Conservation (phyloP, 35 echinoderm and acorn worm genomes). For the Apostichopus japonicus region DNA sequence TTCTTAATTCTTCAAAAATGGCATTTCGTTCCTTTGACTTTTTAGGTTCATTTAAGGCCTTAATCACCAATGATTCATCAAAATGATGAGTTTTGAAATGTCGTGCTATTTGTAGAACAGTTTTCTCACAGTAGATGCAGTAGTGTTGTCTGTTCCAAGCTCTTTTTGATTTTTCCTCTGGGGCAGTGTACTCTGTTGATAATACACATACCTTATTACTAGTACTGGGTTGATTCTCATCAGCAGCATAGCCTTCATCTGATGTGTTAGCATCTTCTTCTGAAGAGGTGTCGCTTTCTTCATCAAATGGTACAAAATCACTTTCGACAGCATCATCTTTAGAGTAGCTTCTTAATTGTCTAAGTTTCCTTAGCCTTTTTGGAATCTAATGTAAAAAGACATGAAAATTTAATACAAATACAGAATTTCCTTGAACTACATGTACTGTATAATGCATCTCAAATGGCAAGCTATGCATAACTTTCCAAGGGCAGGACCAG, state of each 20-base stretch:
- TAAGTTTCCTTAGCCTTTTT: not conserved
- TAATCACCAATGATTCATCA: not conserved
- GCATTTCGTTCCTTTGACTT: not conserved
- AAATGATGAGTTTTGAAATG: not conserved
- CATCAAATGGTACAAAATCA: not conserved
- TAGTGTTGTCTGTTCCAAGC: constrained; percentile 10
- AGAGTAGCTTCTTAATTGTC: not conserved
- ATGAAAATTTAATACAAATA: no score
- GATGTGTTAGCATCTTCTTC: not conserved
- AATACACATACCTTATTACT: not conserved
- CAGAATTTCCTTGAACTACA: no score
- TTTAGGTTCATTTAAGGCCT: not conserved
- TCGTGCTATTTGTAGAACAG: not conserved
- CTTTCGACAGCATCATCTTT: not conserved
- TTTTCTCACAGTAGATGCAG: not conserved
- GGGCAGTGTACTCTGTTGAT: not conserved
- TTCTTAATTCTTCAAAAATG: constrained; percentile 15
- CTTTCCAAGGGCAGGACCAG: no score
- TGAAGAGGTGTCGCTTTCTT: not conserved
- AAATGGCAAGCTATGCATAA: no score
- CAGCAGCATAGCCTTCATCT: not conserved
- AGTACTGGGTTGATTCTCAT: constrained; percentile 31
- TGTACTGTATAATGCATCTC: no score
- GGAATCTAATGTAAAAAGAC: not conserved
- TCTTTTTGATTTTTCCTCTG: not conserved